Percentiles rank a stretch among this genome's conserved stretches.
These are phyloP conservation scores for Pleuronectes platessa DNA, from an alignment of 2,113 vertebrate genomes.

Conservation along the genomic window DNA sequence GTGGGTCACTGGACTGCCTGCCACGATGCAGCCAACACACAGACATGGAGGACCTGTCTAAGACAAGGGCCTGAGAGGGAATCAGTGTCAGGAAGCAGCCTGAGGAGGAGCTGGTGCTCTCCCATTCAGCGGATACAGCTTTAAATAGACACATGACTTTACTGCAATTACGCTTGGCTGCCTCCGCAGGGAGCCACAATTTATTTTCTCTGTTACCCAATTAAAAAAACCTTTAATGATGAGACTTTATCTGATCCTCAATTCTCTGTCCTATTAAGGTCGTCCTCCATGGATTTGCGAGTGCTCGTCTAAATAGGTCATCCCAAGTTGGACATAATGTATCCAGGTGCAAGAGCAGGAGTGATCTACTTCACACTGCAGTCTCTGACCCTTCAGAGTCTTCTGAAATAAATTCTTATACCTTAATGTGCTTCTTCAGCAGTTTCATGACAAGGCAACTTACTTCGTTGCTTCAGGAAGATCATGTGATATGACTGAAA, in stretches of 20 bases:
- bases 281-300: constrained; percentile 76
- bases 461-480: too few species aligned
- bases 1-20: constrained; percentile 75
- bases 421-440: neutral
- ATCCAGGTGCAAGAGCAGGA: constrained; percentile 26
- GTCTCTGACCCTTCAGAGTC: neutral
- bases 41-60: constrained; percentile 68
- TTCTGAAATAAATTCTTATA: neutral
- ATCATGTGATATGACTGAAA: too few species aligned
- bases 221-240: constrained; percentile 84
- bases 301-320: constrained; percentile 78
- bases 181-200: constrained; percentile 67
- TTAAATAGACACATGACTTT: constrained; percentile 66
- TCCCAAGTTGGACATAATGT: constrained; percentile 59
- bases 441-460: too few species aligned
- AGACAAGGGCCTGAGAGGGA: constrained; percentile 77
- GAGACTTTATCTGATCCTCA: constrained; percentile 82
- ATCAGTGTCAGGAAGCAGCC: constrained; percentile 66
- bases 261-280: constrained; percentile 81
- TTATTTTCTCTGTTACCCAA: constrained; percentile 76
- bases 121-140: constrained; percentile 58
- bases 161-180: constrained; percentile 70
- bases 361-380: neutral
- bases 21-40: constrained; percentile 51
- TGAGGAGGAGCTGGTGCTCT: constrained; percentile 46